Base-by-base conservation (phyloP, 2,888 invertebrate genomes). In the Caenorhabditis sp. region DNA sequence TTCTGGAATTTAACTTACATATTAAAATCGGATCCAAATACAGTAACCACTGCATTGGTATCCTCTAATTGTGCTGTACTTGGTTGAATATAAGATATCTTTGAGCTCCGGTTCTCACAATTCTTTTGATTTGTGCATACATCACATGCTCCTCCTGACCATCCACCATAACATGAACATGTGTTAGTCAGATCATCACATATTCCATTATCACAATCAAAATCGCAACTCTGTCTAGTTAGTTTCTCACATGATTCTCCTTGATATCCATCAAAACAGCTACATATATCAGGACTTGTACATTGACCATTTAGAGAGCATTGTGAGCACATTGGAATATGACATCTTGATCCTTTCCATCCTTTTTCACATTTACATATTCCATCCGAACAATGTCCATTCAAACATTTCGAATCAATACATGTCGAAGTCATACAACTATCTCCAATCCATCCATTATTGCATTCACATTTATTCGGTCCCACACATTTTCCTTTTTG, bases 111-210 rank as follows among this genome's bases (percentile, higher is more conserved):
- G 17, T n/a, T n/a, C n/a, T 69, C 60, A 1, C 56, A 56, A 49
- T 64, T 69, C 17, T 64, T 69, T 7, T n/a, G n/a, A n/a, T 59
- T 61, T 17, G 63, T 57, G 64, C 85, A 85, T 1, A 84, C 59
- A 63, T 84, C 85, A 66, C 85, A 85, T 5, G 81, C 82, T 12
- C 81, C 77, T 3, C 85, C 85, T 21, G 58, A 62, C 84, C 84
- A 85, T 8, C 81, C 82, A 52, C 66, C 62, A 4, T 66, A 54
- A 50, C 85, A 85, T 12, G 73, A 52, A 49, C 85, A 85, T 1
- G 77, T 77, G 26, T 77, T 70, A 8, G 82, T 81, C 10, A 63
- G 49, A 5, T 70, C 63, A 25, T 81, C 76, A 38, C 85, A 85
- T 8, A 57, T 57, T 54, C 85, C 85, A 56, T 84, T 79, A 27